Percentiles rank a stretch among this genome's conserved stretches.
phyloP scores from a whole-genome alignment of 2,113 vertebrate genomes.

The Mus musculus region DNA sequence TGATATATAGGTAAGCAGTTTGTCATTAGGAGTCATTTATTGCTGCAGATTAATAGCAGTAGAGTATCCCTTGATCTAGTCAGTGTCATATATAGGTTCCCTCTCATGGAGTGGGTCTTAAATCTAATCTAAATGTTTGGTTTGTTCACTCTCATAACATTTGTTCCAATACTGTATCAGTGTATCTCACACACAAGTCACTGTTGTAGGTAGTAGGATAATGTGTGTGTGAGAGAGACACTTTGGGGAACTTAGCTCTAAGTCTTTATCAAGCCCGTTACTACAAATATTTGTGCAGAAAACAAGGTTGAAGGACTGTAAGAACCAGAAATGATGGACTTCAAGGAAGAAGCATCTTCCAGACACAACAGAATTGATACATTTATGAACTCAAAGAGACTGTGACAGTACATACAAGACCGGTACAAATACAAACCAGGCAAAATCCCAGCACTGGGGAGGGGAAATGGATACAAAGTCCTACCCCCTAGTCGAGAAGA shows the following conservation, averaged over 20 bases:
- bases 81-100: not conserved
- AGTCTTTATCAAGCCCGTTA: not conserved
- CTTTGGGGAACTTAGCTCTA: not conserved
- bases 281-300: not conserved
- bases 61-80: not conserved
- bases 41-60: not conserved
- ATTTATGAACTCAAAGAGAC: not conserved
- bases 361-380: not conserved
- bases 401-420: not conserved
- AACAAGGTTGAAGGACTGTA: not conserved
- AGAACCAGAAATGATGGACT: not conserved
- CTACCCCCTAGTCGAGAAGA: not conserved
- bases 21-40: not conserved
- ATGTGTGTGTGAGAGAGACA: no score
- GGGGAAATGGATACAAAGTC: not conserved
- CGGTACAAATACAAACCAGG: not conserved
- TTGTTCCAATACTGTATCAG: not conserved
- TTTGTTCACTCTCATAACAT: not conserved
- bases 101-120: not conserved
- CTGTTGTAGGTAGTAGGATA: not conserved
- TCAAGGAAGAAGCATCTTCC: not conserved
- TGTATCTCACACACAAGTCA: no score
- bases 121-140: not conserved
- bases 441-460: not conserved
- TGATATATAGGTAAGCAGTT: not conserved